These are phyloP conservation scores for Athripsodes cinereus DNA, from an alignment of 2,888 invertebrate genomes.

Conservation along the genomic window DNA sequence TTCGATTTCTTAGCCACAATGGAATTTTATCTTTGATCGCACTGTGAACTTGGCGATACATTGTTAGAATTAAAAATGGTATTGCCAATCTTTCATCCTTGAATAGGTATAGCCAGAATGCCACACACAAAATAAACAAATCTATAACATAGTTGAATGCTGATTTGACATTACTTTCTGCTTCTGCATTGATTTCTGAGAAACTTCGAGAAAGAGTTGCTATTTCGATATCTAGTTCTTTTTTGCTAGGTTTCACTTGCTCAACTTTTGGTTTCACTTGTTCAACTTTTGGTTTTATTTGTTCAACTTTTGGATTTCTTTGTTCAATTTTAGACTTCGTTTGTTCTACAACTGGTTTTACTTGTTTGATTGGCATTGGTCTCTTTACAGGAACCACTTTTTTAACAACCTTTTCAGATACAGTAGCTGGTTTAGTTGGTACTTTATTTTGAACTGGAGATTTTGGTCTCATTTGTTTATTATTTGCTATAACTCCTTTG, in stretches of 20 bases:
- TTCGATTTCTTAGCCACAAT: conserved; percentile 42
- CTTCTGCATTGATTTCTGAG: conserved; percentile 49
- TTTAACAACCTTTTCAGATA: conserved; percentile 24
- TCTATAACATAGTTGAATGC: conserved; percentile 69
- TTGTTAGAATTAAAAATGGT: conserved; percentile 68
- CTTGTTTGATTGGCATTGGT: no score
- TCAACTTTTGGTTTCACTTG: conserved; percentile 12
- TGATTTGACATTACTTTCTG: conserved; percentile 62
- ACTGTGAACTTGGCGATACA: conserved; percentile 70
- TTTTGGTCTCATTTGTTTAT: conserved; percentile 35
- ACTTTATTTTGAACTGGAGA: conserved; percentile 32
- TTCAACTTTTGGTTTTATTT: conserved; percentile 11
- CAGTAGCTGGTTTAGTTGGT: conserved; percentile 3
- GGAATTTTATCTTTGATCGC: conserved; percentile 55
- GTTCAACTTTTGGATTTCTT: conserved; percentile 20
- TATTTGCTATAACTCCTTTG: conserved; percentile 27
- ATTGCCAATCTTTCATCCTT: conserved; percentile 74
- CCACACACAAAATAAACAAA: conserved; percentile 65
- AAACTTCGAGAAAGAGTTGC: conserved; percentile 21
- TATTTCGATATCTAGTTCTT: conserved; percentile 25
- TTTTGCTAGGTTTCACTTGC: conserved; percentile 18
- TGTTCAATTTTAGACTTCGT: conserved; percentile 12
- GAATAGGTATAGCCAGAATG: conserved; percentile 76
- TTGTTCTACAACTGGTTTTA: conserved; percentile 16
- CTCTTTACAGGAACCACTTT: conserved; percentile 32